Evolutionary conservation across 2,113 vertebrate genomes (phyloP), one percentile per base, ranked within the genome.

Genomic region (Hirundichthys speculiger): DNA sequence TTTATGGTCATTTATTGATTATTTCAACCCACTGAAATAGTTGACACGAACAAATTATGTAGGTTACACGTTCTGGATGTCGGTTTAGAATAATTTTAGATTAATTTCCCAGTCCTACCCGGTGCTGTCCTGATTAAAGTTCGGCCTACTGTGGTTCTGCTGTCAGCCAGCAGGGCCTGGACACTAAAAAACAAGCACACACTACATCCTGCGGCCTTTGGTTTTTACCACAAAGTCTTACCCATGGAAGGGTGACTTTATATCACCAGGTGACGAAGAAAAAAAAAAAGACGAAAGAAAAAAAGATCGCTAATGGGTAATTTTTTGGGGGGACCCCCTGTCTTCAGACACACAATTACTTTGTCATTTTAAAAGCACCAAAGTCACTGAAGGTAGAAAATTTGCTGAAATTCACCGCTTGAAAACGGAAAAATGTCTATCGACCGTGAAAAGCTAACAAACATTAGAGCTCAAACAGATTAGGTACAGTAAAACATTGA

Each of bases 341-440:
- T 43, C 2, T 42, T 1, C 9, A 14, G 12, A 13, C 3, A 4
- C 1, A 9, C 13, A 6, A 38, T 0, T 8, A 43, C 0, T 25
- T 11, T 10, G 0, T 14, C 11, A 2, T 8, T 3, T 5, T 0
- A 22, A 48, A 15, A 19, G 22, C 13, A 19, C 14, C 0, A 0
- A 21, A 27, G 14, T 25, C 1, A n/a, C 2, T 45, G 13, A 19
- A 19, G 9, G 2, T 9, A 5, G 13, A 6, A 10, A 39, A 25
- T 46, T 64, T 22, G 22, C 14, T 34, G 13, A 55, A 30, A 49
- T 12, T 69, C 42, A 10, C 15, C 14, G 57, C 4, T 60, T 40
- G n/a, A 34, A 24, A 18, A n/a, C n/a, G n/a, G n/a, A 61, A 81
- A 86, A 79, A 85, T 77, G 77, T 73, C 80, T 41, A 79, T 75